Evolutionary conservation across 2,113 vertebrate species (phyloP), one percentile per base, ranked within the genome.

Genomic region (Corythornis cristatus): DNA sequence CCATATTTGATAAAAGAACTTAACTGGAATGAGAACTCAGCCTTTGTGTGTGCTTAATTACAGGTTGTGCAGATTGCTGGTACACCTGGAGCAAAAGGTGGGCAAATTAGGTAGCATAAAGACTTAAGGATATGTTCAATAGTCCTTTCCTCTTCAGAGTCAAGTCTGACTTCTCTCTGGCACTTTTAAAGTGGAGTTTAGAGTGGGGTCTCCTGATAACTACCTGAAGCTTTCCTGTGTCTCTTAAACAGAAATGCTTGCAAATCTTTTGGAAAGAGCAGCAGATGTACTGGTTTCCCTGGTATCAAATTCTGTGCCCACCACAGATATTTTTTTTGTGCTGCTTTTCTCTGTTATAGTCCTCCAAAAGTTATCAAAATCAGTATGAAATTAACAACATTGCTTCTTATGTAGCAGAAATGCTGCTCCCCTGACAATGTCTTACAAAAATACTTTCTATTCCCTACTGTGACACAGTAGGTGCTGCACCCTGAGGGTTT

Each of bases 321-420:
- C 74, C 43, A 61, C 6, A 18, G 57, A 92, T 88, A 70, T 35
- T 35, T 35, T 48, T 62, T 93, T 96, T 85, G 75, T 87, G 90
- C 94, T 95, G 89, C 83, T 97, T 96, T 96, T 93, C 89, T 94
- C 71, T 65, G 78, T 93, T 96, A 43, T 58, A 79, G 88, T 73
- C 67, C 71, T 95, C 66, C 74, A 87, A 83, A 93, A 95, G 83
- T 95, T 96, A 65, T 48, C 62, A 43, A 92, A 97, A 96, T 93
- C 88, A 86, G 91, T 92, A 82, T 88, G 94, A 96, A 96, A 97
- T 97, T 96, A 97, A 90, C 93, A 97, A 88, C 92, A 95, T 97
- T 81, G 82, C 75, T 88, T 92, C 76, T 96, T 58, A 17, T 45
- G 58, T 68, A 76, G 82, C 83, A 93, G 82, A 93, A 96, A 95